A percentile compares a stretch with the other conserved stretches of the same genome.
Conservation (phyloP, 2,113 vertebrate genomes). For the Alexandromys fortis region DNA sequence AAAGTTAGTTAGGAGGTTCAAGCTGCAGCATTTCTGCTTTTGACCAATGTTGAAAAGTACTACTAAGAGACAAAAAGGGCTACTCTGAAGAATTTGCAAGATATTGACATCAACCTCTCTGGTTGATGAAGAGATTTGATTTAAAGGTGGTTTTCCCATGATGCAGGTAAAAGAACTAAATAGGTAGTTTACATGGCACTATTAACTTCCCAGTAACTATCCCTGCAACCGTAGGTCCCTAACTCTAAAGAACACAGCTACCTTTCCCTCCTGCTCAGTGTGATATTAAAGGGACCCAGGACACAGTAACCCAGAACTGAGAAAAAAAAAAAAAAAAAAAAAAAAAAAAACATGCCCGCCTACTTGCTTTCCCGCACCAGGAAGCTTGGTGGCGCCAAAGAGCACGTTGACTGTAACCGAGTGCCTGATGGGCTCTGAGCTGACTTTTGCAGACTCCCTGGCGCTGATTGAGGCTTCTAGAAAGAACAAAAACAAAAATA, state of each 20-base stretch:
- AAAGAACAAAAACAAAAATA: background rate
- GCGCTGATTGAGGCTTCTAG: background rate
- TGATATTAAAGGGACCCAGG: background rate
- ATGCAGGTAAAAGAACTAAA: background rate
- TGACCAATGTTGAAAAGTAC: background rate
- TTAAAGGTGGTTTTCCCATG: background rate
- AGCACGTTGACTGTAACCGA: constrained; percentile 3
- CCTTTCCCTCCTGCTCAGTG: background rate
- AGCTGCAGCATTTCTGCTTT: constrained; percentile 10
- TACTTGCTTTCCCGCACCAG: background rate
- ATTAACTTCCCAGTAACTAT: background rate
- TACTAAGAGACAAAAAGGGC: background rate
- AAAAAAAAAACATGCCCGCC: background rate
- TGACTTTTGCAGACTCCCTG: background rate
- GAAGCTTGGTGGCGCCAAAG: background rate
- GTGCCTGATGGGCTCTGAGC: background rate
- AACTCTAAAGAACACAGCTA: background rate
- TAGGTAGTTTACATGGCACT: background rate
- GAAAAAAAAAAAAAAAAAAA: background rate
- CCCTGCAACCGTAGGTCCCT: background rate
- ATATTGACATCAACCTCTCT: background rate
- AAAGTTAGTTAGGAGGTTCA: constrained; percentile 36
- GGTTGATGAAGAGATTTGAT: background rate
- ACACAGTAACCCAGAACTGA: background rate
- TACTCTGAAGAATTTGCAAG: background rate